Conservation (phyloP, 2,888 invertebrate species). For the Poecilobothrus nobilitatus region DNA sequence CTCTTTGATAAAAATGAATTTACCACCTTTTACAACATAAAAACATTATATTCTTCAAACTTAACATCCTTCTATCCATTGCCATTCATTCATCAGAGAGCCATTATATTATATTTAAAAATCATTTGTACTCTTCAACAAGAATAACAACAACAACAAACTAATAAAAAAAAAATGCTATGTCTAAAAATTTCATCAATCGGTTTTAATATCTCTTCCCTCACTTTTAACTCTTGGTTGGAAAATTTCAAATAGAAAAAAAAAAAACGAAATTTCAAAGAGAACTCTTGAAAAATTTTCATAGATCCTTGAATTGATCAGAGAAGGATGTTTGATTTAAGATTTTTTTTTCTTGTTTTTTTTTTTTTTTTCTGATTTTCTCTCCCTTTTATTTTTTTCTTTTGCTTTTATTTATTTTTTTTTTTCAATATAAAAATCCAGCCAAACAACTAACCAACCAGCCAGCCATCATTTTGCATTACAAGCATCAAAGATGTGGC, state of each 20-base stretch:
- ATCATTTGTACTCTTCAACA: too few relatives aligned
- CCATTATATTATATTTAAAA: too few relatives aligned
- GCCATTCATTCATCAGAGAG: too few relatives aligned
- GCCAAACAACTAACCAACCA: background rate
- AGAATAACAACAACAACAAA: too few relatives aligned
- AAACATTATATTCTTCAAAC: too few relatives aligned
- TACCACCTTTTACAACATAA: too few relatives aligned
- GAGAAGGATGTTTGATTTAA: slow-evolving; percentile 6
- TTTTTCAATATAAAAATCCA: background rate
- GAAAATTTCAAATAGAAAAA: background rate
- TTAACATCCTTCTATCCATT: too few relatives aligned
- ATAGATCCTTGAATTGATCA: slow-evolving; percentile 3
- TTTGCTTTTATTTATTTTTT: background rate
- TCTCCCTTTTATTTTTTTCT: background rate
- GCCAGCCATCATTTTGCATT: background rate
- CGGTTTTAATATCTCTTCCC: too few relatives aligned
- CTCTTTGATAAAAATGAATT: too few relatives aligned
- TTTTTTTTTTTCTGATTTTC: background rate
- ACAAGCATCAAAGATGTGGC: background rate
- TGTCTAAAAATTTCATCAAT: too few relatives aligned
- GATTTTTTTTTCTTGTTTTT: background rate
- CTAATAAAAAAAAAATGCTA: too few relatives aligned
- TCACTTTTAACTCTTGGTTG: background rate
- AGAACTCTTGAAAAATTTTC: background rate
- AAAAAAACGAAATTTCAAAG: background rate